Conservation (phyloP, 2,888 invertebrate genomes). For the Junonia oenone region DNA sequence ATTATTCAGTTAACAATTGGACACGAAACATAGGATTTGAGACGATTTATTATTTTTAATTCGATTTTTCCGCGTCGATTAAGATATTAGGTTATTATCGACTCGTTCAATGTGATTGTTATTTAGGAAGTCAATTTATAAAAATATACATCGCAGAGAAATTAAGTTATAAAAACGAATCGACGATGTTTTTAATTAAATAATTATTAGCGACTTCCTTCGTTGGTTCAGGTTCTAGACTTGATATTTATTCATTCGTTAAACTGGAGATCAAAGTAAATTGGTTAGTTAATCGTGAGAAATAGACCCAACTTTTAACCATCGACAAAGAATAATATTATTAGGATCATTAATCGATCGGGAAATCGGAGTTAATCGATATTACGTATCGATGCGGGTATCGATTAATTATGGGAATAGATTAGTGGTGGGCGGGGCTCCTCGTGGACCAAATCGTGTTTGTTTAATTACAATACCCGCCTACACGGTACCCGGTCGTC, state of each 20-base stretch:
- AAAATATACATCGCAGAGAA: not conserved
- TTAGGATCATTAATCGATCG: constrained; percentile 38
- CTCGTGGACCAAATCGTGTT: constrained; percentile 58
- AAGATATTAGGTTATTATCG: constrained; percentile 20
- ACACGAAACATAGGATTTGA: constrained; percentile 38
- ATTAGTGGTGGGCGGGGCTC: constrained; percentile 59
- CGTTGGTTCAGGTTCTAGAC: not conserved
- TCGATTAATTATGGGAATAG: constrained; percentile 67
- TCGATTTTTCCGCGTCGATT: constrained; percentile 16
- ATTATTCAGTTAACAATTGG: constrained; percentile 49
- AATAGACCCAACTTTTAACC: not conserved
- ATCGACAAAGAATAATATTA: constrained; percentile 16
- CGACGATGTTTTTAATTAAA: not conserved
- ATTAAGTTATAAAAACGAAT: not conserved
- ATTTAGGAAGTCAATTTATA: not conserved
- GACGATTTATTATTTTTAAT: constrained; percentile 31
- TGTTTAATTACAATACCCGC: constrained; percentile 63
- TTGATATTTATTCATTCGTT: not conserved
- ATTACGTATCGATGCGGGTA: constrained; percentile 41
- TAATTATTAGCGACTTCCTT: not conserved
- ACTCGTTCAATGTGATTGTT: constrained; percentile 6
- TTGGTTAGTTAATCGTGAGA: not conserved
- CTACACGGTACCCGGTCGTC: constrained; percentile 43
- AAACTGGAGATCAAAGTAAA: not conserved
- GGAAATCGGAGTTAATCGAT: constrained; percentile 45